phyloP scores from a whole-genome alignment of 2,113 vertebrate species.

The Xyliphius kryptos region DNA sequence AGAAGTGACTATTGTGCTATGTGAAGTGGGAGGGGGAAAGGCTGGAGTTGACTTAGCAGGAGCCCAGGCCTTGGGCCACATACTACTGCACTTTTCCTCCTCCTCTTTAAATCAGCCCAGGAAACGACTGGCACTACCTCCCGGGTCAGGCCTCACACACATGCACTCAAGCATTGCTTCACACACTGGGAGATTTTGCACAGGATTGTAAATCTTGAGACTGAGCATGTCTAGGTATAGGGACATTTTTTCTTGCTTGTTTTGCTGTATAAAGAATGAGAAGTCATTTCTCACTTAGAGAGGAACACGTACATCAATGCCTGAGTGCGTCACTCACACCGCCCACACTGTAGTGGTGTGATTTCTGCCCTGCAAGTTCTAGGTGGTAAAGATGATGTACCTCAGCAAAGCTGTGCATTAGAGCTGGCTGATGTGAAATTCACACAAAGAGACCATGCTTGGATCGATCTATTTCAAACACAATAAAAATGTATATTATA shows the following conservation, averaged over 20 bases:
- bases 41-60: slow-evolving; percentile 63
- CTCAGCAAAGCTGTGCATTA: too few species aligned
- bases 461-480: too few species aligned
- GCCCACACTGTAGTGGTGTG: too few species aligned
- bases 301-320: too few species aligned
- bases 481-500: too few species aligned
- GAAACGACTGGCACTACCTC: slow-evolving; percentile 64
- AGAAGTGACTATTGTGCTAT: slow-evolving; percentile 70
- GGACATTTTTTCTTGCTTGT: background rate
- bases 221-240: background rate
- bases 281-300: too few species aligned
- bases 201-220: too few species aligned
- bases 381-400: too few species aligned
- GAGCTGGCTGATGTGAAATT: too few species aligned
- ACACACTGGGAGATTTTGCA: slow-evolving; percentile 34
- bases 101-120: slow-evolving; percentile 58
- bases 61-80: slow-evolving; percentile 67
- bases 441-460: too few species aligned
- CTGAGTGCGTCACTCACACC: too few species aligned
- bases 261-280: slow-evolving; percentile 9
- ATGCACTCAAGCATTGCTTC: slow-evolving; percentile 23
- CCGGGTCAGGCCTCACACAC: slow-evolving; percentile 34
- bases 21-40: slow-evolving; percentile 47
- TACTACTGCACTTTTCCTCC: slow-evolving; percentile 57
- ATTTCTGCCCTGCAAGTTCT: too few species aligned